Percentiles rank a stretch among this genome's conserved stretches.
phyloP scores from a whole-genome alignment of 37 sponge, comb jelly and placozoan species.

The Petrosia ficiformis region DNA sequence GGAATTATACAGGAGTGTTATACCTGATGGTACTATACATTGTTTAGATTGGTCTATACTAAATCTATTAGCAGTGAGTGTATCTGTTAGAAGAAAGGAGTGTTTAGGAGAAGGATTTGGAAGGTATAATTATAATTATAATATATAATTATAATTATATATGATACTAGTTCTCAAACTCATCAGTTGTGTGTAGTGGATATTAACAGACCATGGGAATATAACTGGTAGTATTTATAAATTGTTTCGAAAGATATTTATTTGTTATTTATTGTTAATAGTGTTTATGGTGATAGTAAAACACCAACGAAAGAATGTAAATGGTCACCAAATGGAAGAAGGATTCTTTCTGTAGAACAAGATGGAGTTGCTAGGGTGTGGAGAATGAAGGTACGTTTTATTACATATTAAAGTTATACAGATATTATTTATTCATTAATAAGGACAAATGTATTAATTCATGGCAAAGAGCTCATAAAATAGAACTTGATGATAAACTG shows the following conservation, averaged over 20 bases:
- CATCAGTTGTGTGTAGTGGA: slow-evolving; percentile 52
- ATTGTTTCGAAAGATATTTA: slow-evolving; percentile 10
- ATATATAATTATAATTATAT: not conserved
- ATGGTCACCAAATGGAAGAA: slow-evolving; percentile 40
- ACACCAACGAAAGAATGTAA: slow-evolving; percentile 4
- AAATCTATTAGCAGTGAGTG: slow-evolving; percentile 52
- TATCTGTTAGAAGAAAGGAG: slow-evolving; percentile 30
- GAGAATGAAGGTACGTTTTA: slow-evolving; percentile 53
- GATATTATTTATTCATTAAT: not conserved
- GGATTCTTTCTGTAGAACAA: slow-evolving; percentile 38
- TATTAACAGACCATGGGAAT: slow-evolving; percentile 66
- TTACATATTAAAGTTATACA: not conserved
- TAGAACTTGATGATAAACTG: slow-evolving; percentile 14
- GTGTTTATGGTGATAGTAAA: slow-evolving; percentile 36
- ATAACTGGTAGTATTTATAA: slow-evolving; percentile 29
- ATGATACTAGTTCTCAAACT: slow-evolving; percentile 14
- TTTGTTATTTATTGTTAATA: not conserved
- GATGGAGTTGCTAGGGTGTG: slow-evolving; percentile 22
- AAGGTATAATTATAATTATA: slow-evolving; percentile 9
- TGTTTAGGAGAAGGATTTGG: slow-evolving; percentile 25
- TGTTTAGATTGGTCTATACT: slow-evolving; percentile 52
- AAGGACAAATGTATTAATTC: slow-evolving; percentile 40
- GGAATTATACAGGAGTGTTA: slow-evolving; percentile 26
- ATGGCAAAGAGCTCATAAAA: slow-evolving; percentile 49
- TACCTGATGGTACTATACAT: slow-evolving; percentile 36